Percentiles rank a stretch among this genome's conserved stretches.
Evolutionary conservation across 1,140 invertebrate genomes (phyloP).

Genomic region (Lerema accius): DNA sequence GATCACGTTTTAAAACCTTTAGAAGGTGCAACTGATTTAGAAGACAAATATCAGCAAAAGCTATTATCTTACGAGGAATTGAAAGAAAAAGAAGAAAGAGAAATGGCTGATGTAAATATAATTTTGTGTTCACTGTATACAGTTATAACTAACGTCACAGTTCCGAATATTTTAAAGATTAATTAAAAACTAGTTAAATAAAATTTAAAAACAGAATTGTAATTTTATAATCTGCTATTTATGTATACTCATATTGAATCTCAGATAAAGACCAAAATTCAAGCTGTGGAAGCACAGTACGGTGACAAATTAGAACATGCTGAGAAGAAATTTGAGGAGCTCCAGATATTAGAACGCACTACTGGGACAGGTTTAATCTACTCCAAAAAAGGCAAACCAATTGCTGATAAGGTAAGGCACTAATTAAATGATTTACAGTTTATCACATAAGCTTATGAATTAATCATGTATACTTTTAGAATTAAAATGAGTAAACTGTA

Average conservation of each 20-base stretch:
- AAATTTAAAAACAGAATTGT: too few species aligned
- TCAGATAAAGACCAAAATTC: conserved; percentile 63
- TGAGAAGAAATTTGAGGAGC: conserved; percentile 60
- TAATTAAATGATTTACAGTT: neutral
- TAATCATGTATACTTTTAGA: too few species aligned
- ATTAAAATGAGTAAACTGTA: too few species aligned
- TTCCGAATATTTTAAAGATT: too few species aligned
- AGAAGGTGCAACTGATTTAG: conserved; percentile 60
- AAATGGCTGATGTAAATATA: conserved; percentile 59
- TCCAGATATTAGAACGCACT: conserved; percentile 59
- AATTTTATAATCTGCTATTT: too few species aligned
- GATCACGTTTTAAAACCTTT: conserved; percentile 72
- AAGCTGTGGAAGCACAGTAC: conserved; percentile 52
- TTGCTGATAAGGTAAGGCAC: conserved; percentile 68
- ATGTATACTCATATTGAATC: too few species aligned
- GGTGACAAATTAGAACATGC: conserved; percentile 49
- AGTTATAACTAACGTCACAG: too few species aligned
- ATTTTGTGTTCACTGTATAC: too few species aligned
- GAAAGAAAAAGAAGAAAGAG: conserved; percentile 64
- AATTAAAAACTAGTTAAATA: too few species aligned
- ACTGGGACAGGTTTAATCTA: conserved; percentile 71
- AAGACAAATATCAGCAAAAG: conserved; percentile 74
- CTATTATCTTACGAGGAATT: conserved; percentile 64
- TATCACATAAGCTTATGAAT: too few species aligned
- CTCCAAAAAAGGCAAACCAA: conserved; percentile 73